These are phyloP conservation scores for Leptocoma aspasia DNA, from an alignment of 2,113 vertebrate genomes.

Conservation along the genomic window DNA sequence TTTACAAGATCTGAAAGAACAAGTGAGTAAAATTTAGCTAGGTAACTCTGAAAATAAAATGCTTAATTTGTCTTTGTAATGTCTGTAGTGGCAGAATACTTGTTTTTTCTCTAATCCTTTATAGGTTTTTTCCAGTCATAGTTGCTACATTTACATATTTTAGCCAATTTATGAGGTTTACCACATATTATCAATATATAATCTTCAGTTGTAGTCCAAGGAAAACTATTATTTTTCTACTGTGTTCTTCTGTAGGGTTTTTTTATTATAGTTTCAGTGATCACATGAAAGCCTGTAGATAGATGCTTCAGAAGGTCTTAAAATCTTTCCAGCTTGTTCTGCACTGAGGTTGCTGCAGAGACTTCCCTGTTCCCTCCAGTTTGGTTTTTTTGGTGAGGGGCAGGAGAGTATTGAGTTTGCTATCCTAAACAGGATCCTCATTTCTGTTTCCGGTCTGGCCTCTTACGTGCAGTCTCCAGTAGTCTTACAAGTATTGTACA, in stretches of 20 bases:
- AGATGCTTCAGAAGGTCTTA: not conserved
- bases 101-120: not conserved
- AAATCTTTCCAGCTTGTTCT: not conserved
- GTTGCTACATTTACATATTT: not conserved
- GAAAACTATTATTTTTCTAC: not conserved
- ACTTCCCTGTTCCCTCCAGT: not conserved
- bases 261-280: not conserved
- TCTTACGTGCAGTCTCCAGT: not conserved
- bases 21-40: conserved; percentile 72
- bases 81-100: not conserved
- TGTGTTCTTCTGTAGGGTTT: not conserved
- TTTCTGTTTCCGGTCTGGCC: not conserved
- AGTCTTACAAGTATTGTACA: not conserved
- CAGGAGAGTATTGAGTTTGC: not conserved
- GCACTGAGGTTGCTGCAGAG: not conserved
- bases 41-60: not conserved
- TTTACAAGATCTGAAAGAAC: conserved; percentile 74
- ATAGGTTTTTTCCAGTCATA: not conserved
- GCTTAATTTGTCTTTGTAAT: not conserved
- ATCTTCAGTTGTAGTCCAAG: not conserved
- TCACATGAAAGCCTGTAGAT: not conserved
- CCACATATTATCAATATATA: not conserved
- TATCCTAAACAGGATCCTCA: not conserved
- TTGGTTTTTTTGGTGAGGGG: rapidly evolving
- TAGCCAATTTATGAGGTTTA: not conserved